A percentile compares a stretch with the other conserved stretches of the same genome.
Conservation (phyloP, 2,888 invertebrate species). For the Synergus gifuensis region DNA sequence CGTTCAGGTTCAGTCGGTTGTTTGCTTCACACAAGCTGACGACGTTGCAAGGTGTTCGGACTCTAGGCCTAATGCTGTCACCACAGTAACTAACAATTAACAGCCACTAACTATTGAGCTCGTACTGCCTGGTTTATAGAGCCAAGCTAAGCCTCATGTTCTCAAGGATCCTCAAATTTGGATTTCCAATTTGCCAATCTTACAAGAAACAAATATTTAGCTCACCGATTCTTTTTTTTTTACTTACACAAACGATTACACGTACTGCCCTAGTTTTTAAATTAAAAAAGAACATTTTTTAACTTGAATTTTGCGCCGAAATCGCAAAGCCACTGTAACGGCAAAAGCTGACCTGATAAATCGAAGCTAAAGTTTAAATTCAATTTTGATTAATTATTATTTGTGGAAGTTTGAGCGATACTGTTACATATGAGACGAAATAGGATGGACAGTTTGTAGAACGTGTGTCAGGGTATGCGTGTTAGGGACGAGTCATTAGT, state of each 20-base stretch:
- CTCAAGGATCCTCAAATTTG: not conserved
- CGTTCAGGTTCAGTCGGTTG: conserved; percentile 25
- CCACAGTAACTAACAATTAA: conserved; percentile 68
- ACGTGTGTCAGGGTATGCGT: conserved; percentile 60
- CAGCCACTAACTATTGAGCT: conserved; percentile 37
- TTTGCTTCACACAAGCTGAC: conserved; percentile 26
- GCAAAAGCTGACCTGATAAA: not conserved
- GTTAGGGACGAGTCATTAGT: conserved; percentile 66
- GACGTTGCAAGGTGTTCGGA: conserved; percentile 46
- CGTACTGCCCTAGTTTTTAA: not conserved
- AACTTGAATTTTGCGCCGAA: not conserved
- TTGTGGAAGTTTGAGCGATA: not conserved
- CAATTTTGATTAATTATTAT: not conserved
- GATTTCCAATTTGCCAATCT: not conserved
- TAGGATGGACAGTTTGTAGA: conserved; percentile 47
- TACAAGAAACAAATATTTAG: no score
- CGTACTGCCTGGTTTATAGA: not conserved
- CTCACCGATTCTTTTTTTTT: not conserved
- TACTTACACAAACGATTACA: not conserved
- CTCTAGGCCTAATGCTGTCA: conserved; percentile 66
- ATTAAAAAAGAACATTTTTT: not conserved
- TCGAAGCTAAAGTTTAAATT: not conserved
- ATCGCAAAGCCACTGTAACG: not conserved
- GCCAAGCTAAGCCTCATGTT: not conserved
- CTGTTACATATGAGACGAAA: conserved; percentile 15